These are phyloP conservation scores for Vanessa cardui DNA, from an alignment of 2,888 invertebrate genomes.

Conservation along the genomic window DNA sequence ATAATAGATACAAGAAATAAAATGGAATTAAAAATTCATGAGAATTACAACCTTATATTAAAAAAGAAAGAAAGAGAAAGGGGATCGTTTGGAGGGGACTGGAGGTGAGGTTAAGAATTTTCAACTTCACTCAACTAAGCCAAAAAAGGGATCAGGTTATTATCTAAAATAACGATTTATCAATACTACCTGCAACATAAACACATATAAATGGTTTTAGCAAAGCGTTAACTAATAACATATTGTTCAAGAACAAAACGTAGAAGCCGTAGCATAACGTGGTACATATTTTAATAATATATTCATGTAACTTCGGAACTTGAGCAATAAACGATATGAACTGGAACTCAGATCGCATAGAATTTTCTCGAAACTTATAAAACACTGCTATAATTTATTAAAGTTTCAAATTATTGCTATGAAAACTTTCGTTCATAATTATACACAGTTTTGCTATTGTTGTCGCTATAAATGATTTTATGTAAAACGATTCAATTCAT, in stretches of 20 bases:
- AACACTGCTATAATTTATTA: slow-evolving; percentile 27
- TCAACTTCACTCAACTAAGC: too few relatives aligned
- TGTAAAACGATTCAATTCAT: background rate
- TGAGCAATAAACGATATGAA: slow-evolving; percentile 35
- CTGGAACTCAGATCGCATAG: slow-evolving; percentile 27
- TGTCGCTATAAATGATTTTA: background rate
- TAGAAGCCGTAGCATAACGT: background rate
- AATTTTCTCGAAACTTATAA: slow-evolving; percentile 27
- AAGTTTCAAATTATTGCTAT: slow-evolving; percentile 21
- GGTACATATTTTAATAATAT: slow-evolving; percentile 15
- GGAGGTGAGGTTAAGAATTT: too few relatives aligned
- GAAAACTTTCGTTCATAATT: slow-evolving; percentile 7
- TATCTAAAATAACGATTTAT: too few relatives aligned
- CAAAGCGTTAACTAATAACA: slow-evolving; percentile 2
- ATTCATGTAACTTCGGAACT: slow-evolving; percentile 21
- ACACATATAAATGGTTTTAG: background rate
- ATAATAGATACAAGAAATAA: too few relatives aligned
- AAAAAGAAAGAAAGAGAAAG: too few relatives aligned
- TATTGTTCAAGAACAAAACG: slow-evolving; percentile 3
- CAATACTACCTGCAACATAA: too few relatives aligned
- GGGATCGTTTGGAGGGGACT: too few relatives aligned
- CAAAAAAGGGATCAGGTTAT: too few relatives aligned
- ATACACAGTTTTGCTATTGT: background rate
- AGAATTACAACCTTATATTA: too few relatives aligned
- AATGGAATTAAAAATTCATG: too few relatives aligned